These are phyloP conservation scores for Spermophilus dauricus DNA, from an alignment of 2,113 vertebrate genomes.

Conservation along the genomic window DNA sequence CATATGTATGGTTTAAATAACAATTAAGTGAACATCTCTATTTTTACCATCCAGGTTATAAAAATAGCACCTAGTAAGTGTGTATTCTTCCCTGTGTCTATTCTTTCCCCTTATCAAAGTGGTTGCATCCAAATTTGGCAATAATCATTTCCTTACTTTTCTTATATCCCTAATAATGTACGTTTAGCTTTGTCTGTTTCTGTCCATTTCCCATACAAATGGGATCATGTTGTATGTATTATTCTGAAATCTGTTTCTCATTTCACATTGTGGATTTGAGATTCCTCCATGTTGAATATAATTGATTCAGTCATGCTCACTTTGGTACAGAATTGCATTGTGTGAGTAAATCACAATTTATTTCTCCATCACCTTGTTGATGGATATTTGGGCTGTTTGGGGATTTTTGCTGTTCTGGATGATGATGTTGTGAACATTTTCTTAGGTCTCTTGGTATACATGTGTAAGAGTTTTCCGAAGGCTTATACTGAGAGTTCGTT, in stretches of 20 bases:
- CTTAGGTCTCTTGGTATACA: neutral
- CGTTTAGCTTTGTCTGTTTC: constrained; percentile 25
- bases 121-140: neutral
- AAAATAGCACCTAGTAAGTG: neutral
- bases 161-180: neutral
- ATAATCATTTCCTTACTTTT: neutral
- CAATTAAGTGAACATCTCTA: neutral
- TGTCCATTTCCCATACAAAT: neutral
- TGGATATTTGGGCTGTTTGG: neutral
- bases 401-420: neutral
- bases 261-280: neutral
- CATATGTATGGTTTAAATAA: neutral
- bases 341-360: neutral
- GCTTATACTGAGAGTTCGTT: neutral
- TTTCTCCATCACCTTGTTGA: neutral
- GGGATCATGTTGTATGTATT: neutral
- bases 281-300: neutral
- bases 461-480: neutral
- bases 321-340: neutral
- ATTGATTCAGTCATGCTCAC: neutral
- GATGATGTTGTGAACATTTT: neutral
- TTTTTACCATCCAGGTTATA: neutral
- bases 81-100: neutral
- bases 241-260: neutral
- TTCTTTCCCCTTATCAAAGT: neutral